These are phyloP conservation scores for Catocala sponsa DNA, from an alignment of 2,888 invertebrate species.

Conservation along the genomic window DNA sequence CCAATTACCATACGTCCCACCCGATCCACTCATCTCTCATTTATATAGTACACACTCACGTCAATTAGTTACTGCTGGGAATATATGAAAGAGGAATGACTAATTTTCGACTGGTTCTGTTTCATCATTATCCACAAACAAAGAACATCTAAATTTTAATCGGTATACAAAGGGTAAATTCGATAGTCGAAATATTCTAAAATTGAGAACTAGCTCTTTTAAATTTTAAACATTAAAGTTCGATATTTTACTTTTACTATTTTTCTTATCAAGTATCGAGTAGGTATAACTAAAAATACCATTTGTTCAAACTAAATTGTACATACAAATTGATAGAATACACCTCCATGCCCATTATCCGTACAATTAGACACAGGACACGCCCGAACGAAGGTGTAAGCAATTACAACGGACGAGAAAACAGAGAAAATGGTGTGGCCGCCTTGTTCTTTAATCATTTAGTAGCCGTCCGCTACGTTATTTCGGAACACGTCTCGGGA, in stretches of 20 bases:
- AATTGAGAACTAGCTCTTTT: too few species aligned
- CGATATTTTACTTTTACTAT: too few species aligned
- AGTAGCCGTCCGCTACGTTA: constrained; percentile 32
- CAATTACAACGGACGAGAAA: constrained; percentile 16
- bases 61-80: not conserved
- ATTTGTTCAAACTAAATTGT: too few species aligned
- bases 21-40: constrained; percentile 18
- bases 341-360: constrained; percentile 13
- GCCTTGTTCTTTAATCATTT: constrained; percentile 35
- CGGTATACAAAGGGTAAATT: too few species aligned
- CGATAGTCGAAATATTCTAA: too few species aligned
- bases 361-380: constrained; percentile 15
- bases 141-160: not conserved
- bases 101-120: not conserved
- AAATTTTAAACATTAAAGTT: too few species aligned
- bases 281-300: too few species aligned
- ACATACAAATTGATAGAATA: not conserved
- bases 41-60: not conserved
- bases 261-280: too few species aligned
- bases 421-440: constrained; percentile 13
- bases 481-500: constrained; percentile 28
- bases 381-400: constrained; percentile 15
- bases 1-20: constrained; percentile 31
- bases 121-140: not conserved
- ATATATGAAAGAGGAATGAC: not conserved